Percentiles rank a stretch among this genome's conserved stretches.
phyloP scores from a whole-genome alignment of 2,797 vertebrate species.

The Sibirionetta formosa region DNA sequence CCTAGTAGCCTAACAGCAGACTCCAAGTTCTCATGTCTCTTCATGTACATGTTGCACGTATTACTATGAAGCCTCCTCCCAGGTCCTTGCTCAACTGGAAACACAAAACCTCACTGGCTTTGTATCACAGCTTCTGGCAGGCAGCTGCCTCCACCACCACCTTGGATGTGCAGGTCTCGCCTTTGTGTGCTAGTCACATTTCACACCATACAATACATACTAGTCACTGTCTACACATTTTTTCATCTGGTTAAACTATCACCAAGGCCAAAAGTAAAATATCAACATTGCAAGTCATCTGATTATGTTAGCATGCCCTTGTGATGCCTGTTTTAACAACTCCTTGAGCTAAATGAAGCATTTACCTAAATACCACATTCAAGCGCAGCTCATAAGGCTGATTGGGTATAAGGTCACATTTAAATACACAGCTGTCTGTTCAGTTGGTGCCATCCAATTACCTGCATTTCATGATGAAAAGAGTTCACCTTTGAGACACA shows the following conservation, averaged over 20 bases:
- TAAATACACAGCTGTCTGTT: conserved; percentile 23
- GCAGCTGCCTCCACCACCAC: neutral
- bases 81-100: neutral
- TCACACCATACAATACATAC: neutral
- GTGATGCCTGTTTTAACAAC: neutral
- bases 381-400: neutral
- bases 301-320: neutral
- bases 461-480: neutral
- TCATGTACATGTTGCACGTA: neutral
- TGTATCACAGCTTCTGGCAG: neutral
- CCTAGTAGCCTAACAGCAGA: neutral
- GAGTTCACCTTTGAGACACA: neutral
- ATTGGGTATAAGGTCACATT: conserved; percentile 29
- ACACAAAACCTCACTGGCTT: neutral
- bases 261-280: neutral
- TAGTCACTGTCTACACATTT: neutral
- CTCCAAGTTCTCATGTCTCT: neutral
- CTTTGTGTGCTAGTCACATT: neutral
- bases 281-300: neutral
- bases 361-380: conserved; percentile 3
- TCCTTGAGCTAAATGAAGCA: neutral
- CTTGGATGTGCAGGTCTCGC: neutral
- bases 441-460: neutral
- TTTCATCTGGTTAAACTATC: conserved; percentile 7
- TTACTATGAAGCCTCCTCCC: neutral